A percentile compares a stretch with the other conserved stretches of the same genome.
phyloP scores from a whole-genome alignment of 1,140 invertebrate species.

The Thaumetopoea pityocampa region DNA sequence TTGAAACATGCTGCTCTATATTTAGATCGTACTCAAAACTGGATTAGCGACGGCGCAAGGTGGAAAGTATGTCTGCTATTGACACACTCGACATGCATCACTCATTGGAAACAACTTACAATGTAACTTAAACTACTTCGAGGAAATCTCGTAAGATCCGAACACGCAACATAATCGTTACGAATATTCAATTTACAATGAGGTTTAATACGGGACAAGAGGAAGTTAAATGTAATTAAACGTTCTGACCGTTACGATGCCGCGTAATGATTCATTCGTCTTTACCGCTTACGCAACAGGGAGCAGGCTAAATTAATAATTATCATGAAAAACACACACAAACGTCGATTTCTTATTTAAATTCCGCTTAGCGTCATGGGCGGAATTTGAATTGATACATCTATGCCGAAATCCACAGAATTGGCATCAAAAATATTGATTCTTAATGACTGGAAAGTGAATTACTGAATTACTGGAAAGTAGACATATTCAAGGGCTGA shows the following conservation, averaged over 20 bases:
- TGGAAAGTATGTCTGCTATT: conserved; percentile 37
- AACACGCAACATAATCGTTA: conserved; percentile 30
- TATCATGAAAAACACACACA: too few species aligned
- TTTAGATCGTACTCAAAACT: conserved; percentile 49
- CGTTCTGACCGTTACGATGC: conserved; percentile 39
- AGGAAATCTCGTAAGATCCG: conserved; percentile 24
- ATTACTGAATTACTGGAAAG: too few species aligned
- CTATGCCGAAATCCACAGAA: too few species aligned
- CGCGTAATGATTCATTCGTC: conserved; percentile 50
- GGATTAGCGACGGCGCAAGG: conserved; percentile 47
- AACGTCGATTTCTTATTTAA: too few species aligned
- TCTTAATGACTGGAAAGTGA: too few species aligned
- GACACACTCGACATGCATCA: conserved; percentile 33
- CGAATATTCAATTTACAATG: conserved; percentile 27
- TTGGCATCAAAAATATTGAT: too few species aligned
- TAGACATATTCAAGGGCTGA: too few species aligned
- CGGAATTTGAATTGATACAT: too few species aligned
- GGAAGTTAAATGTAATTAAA: conserved; percentile 47
- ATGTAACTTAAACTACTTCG: conserved; percentile 26
- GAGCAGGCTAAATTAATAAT: too few species aligned
- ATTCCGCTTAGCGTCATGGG: too few species aligned
- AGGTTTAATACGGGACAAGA: conserved; percentile 28
- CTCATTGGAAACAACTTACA: conserved; percentile 37
- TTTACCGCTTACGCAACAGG: too few species aligned
- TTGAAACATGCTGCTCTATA: conserved; percentile 46